A percentile compares a stretch with the other conserved stretches of the same genome.
These are phyloP conservation scores for Callimorpha dominula DNA, from an alignment of 2,888 invertebrate genomes.

Conservation along the genomic window DNA sequence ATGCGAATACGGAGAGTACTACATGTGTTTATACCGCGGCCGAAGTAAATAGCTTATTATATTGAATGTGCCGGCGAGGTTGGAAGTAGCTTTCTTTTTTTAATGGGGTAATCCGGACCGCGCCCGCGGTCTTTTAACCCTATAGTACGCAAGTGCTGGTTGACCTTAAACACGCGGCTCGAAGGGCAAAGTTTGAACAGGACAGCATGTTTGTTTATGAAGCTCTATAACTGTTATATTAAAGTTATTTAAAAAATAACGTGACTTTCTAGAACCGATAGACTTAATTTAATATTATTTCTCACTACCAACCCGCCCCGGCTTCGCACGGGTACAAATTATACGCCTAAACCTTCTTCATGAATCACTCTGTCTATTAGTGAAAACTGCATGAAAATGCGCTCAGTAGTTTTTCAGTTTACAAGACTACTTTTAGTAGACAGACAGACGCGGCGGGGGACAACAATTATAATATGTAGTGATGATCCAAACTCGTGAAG, in stretches of 20 bases:
- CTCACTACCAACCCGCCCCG: no score
- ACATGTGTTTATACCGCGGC: conserved; percentile 59
- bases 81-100: conserved; percentile 67
- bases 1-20: conserved; percentile 50
- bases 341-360: no score
- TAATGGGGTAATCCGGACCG: conserved; percentile 73
- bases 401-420: no score
- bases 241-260: conserved; percentile 30
- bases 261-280: conserved; percentile 38
- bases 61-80: conserved; percentile 58
- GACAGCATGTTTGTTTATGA: conserved; percentile 71
- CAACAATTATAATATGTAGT: no score
- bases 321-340: no score
- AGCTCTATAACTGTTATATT: conserved; percentile 57
- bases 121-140: conserved; percentile 78
- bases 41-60: conserved; percentile 62
- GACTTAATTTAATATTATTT: conserved; percentile 44
- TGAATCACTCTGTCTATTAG: no score
- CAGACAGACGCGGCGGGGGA: no score
- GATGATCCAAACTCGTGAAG: conserved; percentile 48
- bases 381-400: no score
- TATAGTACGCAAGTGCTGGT: conserved; percentile 73
- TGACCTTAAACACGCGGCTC: conserved; percentile 75
- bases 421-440: no score
- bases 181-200: conserved; percentile 55